Base-by-base conservation (phyloP, 2,113 vertebrate species). In the Plectropomus leopardus region DNA sequence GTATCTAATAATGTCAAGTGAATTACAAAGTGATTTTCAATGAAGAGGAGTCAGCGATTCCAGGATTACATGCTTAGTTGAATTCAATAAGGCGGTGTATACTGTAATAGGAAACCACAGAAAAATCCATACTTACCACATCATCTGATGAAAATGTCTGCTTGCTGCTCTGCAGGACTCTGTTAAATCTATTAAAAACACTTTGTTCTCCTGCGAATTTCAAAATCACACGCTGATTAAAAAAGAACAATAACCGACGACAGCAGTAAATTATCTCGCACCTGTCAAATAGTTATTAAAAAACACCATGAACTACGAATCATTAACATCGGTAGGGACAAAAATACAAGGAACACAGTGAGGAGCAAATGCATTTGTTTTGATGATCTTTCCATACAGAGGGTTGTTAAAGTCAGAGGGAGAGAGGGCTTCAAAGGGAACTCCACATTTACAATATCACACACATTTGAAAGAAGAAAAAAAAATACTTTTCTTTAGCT, bases 121-220 rank as follows among this genome's bases (percentile, higher is more conserved):
- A 85, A 90, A 92, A 93, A 90, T 93, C 89, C 77, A 90, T 90
- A 91, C 87, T 87, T 78, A 83, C 84, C 83, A 72, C 89, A 90
- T 91, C 89, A 91, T 91, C 88, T 80, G 80, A 91, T 89, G 80
- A 83, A 89, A 92, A 92, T 86, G 86, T 87, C 88, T 82, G 82
- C 89, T 55, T 17, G 55, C 88, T 51, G 75, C 86, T 82, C 84
- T 17, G 78, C 81, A 76, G 78, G 90, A 80, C 75, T 82, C 84
- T 87, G 87, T 87, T 87, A 86, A 83, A 91, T 84, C 87, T 90
- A 89, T 92, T 76, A 87, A 83, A 87, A 84, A 84, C 75, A 75
- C 69, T 74, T 76, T 51, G 60, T 85, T 83, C 84, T 58, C 58
- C 73, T 21, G 78, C 65, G 84, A 88, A 88, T 84, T 84, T 54